A percentile compares a stretch with the other conserved stretches of the same genome.
Conservation (phyloP, 2,797 vertebrate species). For the Enteromius afrohamiltoni region DNA sequence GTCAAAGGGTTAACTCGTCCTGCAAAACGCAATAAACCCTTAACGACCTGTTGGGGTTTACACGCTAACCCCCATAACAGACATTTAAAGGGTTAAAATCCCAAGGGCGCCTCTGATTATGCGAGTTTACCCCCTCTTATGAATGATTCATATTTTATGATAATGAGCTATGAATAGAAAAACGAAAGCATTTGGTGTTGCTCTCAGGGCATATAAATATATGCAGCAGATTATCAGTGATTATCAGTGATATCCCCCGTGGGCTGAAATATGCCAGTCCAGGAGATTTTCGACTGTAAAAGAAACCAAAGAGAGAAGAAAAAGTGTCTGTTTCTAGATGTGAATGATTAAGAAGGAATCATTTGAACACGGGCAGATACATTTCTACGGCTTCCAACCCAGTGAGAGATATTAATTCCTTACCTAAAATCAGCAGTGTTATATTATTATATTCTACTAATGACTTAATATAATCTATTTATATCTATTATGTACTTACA, state of each 20-base stretch:
- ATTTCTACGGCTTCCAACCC: neutral
- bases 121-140: slow-evolving; percentile 47
- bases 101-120: slow-evolving; percentile 47
- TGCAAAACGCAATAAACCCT: slow-evolving; percentile 32
- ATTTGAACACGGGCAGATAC: neutral
- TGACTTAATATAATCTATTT: neutral
- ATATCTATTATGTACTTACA: neutral
- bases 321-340: neutral
- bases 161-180: slow-evolving; percentile 53
- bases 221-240: slow-evolving; percentile 58
- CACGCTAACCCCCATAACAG: slow-evolving; percentile 21
- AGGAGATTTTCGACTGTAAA: slow-evolving; percentile 14
- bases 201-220: slow-evolving; percentile 61
- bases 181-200: slow-evolving; percentile 48
- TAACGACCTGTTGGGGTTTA: slow-evolving; percentile 17
- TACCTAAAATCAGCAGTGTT: neutral
- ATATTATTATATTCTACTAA: neutral
- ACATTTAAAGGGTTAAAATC: slow-evolving; percentile 54
- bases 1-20: slow-evolving; percentile 48
- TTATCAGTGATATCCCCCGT: slow-evolving; percentile 44
- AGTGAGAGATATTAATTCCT: neutral
- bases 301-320: neutral
- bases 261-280: slow-evolving; percentile 25
- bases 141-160: slow-evolving; percentile 60
- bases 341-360: neutral